phyloP scores from a whole-genome alignment of 2,888 invertebrate species.

The Cerastis leucographa region DNA sequence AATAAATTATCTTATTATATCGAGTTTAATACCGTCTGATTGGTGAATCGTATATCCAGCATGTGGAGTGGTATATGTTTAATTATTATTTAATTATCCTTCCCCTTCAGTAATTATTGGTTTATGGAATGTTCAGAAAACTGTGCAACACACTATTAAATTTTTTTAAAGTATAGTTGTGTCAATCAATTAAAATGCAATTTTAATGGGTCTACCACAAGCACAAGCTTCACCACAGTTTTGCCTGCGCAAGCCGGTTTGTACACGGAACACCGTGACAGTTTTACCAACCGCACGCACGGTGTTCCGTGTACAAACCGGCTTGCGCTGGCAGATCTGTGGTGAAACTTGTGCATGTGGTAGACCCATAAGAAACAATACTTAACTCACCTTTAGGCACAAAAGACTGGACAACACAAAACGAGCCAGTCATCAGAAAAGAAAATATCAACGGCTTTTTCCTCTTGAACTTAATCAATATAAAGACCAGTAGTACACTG shows the following conservation, averaged over 20 bases:
- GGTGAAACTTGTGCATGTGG: too few relatives aligned
- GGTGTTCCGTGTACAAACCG: too few relatives aligned
- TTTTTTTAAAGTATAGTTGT: neutral
- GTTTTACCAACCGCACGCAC: too few relatives aligned
- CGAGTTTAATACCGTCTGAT: neutral
- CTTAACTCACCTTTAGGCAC: slow-evolving; percentile 61
- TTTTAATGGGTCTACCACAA: too few relatives aligned
- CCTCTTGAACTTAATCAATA: slow-evolving; percentile 88
- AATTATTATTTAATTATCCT: neutral
- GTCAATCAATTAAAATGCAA: neutral
- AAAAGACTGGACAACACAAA: slow-evolving; percentile 64
- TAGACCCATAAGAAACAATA: too few relatives aligned
- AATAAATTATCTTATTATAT: too few relatives aligned
- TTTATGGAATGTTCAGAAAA: neutral
- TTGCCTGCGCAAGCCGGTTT: too few relatives aligned
- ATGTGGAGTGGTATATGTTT: neutral
- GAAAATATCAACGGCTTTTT: slow-evolving; percentile 80
- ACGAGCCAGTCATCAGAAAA: slow-evolving; percentile 61
- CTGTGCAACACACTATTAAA: neutral
- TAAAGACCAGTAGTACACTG: slow-evolving; percentile 86
- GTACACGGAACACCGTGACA: too few relatives aligned
- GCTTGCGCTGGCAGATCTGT: too few relatives aligned
- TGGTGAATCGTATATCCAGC: neutral
- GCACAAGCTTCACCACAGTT: too few relatives aligned
- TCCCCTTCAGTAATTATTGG: neutral